These are phyloP conservation scores for Xylophagus ater DNA, from an alignment of 2,888 invertebrate genomes.

Conservation along the genomic window DNA sequence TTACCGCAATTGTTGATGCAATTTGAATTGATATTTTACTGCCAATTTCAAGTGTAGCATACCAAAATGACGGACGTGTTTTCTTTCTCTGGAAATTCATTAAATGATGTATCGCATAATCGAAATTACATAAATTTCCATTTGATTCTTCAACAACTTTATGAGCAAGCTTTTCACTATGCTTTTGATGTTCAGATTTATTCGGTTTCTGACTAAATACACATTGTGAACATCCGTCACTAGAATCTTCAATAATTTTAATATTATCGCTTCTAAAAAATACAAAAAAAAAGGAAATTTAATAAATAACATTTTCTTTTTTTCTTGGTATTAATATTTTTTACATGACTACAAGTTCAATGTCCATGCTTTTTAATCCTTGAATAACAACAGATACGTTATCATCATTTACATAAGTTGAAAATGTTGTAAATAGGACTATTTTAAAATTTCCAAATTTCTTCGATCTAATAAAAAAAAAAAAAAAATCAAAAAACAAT, in stretches of 20 bases:
- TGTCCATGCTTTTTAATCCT: slow-evolving; percentile 44
- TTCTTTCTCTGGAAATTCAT: slow-evolving; percentile 45
- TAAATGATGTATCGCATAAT: slow-evolving; percentile 49
- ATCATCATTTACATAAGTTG: slow-evolving; percentile 40
- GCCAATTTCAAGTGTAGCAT: slow-evolving; percentile 50
- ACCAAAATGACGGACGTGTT: slow-evolving; percentile 49
- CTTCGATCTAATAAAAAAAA: slow-evolving; percentile 25
- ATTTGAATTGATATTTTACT: slow-evolving; percentile 50
- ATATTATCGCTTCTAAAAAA: slow-evolving; percentile 33
- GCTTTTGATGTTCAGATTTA: slow-evolving; percentile 24
- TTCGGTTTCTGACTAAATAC: slow-evolving; percentile 13
- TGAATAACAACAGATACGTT: slow-evolving; percentile 43
- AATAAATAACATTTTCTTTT: not conserved
- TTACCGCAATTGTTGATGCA: slow-evolving; percentile 41
- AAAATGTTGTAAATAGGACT: slow-evolving; percentile 55
- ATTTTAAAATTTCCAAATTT: slow-evolving; percentile 43
- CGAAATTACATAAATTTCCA: slow-evolving; percentile 44
- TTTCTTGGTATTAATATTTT: slow-evolving; percentile 25
- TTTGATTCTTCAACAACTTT: slow-evolving; percentile 40
- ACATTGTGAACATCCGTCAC: slow-evolving; percentile 1
- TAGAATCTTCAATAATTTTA: slow-evolving; percentile 12
- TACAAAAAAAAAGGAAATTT: slow-evolving; percentile 1
- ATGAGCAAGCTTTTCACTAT: slow-evolving; percentile 27
- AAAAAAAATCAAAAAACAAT: slow-evolving; percentile 11
- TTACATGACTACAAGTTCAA: slow-evolving; percentile 54